Conservation (phyloP, 2,888 invertebrate genomes). For the Pyrochroa serraticornis region DNA sequence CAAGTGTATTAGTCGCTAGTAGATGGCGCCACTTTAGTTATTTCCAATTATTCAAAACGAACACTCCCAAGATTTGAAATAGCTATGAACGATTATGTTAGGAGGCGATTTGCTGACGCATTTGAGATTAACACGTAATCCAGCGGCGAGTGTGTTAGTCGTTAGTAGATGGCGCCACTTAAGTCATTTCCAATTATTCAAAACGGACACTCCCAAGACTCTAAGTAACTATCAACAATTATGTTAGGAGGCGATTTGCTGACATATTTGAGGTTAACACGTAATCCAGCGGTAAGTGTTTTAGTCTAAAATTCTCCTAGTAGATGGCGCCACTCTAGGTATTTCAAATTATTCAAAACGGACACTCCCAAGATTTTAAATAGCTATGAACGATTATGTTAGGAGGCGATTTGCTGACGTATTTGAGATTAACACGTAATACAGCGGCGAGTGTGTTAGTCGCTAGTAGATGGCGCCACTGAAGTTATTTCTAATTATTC, state of each 20-base stretch:
- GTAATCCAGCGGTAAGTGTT: conserved; percentile 74
- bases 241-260: conserved; percentile 98
- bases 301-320: conserved; percentile 7
- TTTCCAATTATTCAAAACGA: no score
- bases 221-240: no score
- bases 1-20: conserved; percentile 55
- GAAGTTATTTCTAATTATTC: no score
- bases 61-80: no score
- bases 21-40: not conserved
- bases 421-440: conserved; percentile 81
- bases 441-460: conserved; percentile 67
- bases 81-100: conserved; percentile 97
- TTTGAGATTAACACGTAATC: conserved; percentile 79
- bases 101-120: conserved; percentile 94
- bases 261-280: conserved; percentile 83
- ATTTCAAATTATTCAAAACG: no score
- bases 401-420: conserved; percentile 92
- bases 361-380: no score
- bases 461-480: not conserved
- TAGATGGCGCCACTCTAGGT: not conserved
- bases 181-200: no score
- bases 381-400: no score
- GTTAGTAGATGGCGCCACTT: not conserved
- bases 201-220: no score
- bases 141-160: conserved; percentile 65